phyloP scores from a whole-genome alignment of 2,113 vertebrate genomes.

The Plestiodon gilberti region DNA sequence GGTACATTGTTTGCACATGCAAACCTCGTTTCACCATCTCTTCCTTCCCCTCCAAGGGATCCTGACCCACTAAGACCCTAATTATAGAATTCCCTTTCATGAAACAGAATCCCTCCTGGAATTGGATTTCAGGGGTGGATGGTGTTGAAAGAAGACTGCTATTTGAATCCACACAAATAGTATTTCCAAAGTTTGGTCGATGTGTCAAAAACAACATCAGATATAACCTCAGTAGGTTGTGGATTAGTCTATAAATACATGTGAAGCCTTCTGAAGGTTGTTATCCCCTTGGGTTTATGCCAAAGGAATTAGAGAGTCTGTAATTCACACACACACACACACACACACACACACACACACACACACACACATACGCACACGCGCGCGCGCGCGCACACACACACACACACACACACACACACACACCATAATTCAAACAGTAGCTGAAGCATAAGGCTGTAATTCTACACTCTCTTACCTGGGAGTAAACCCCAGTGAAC shows the following conservation, averaged over 20 bases:
- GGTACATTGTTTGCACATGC: too few relatives aligned
- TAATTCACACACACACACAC: not conserved
- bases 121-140: not conserved
- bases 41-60: not conserved
- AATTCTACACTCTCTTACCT: too few relatives aligned
- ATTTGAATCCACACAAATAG: not conserved
- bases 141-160: too few relatives aligned
- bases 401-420: not conserved
- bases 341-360: not conserved
- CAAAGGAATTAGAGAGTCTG: not conserved
- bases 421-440: not conserved
- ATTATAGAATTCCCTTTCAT: not conserved
- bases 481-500: too few relatives aligned
- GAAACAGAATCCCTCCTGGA: too few relatives aligned
- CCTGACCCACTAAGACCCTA: not conserved
- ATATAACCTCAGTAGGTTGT: not conserved
- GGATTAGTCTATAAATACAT: not conserved
- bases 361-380: not conserved
- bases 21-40: not conserved
- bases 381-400: not conserved
- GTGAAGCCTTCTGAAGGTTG: not conserved
- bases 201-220: not conserved
- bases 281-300: not conserved
- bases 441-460: not conserved
- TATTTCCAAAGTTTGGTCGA: not conserved